Conservation (phyloP, 2,113 vertebrate species). For the Apodemus speciosus region DNA sequence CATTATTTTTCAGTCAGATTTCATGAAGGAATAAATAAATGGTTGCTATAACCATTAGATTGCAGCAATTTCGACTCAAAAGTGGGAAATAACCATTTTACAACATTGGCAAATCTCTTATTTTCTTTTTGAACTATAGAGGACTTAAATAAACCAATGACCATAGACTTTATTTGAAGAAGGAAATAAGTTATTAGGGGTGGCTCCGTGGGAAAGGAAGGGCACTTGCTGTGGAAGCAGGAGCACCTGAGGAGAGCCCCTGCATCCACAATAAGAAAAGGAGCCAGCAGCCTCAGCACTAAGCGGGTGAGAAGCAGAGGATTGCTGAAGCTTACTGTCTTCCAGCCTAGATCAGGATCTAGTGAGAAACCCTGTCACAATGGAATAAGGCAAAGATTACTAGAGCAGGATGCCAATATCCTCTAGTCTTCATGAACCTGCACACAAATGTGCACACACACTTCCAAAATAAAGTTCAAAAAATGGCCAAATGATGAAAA, state of each 20-base stretch:
- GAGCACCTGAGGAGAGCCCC: not conserved
- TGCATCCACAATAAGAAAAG: not conserved
- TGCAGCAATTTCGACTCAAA: constrained; percentile 19
- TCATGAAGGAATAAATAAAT: constrained; percentile 36
- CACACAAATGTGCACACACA: not conserved
- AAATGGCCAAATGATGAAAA: not conserved
- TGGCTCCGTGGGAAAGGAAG: not conserved
- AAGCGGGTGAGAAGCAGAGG: not conserved
- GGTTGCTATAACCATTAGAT: not conserved
- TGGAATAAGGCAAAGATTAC: not conserved
- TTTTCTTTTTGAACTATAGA: constrained; percentile 1
- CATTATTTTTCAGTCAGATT: constrained; percentile 7
- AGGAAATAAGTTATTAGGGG: not conserved
- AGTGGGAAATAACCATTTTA: not conserved
- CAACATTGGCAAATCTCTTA: constrained; percentile 30
- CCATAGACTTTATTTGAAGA: constrained; percentile 29
- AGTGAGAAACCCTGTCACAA: not conserved
- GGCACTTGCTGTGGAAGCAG: not conserved
- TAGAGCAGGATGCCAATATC: not conserved
- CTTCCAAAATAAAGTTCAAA: not conserved
- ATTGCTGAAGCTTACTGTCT: too few species aligned
- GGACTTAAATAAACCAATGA: constrained; percentile 34
- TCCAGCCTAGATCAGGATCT: not conserved
- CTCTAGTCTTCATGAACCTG: not conserved
- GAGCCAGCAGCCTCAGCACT: not conserved